Percentiles rank a stretch among this genome's conserved stretches.
Conservation (phyloP, 2,888 invertebrate genomes). For the Schizaphis graminum region DNA sequence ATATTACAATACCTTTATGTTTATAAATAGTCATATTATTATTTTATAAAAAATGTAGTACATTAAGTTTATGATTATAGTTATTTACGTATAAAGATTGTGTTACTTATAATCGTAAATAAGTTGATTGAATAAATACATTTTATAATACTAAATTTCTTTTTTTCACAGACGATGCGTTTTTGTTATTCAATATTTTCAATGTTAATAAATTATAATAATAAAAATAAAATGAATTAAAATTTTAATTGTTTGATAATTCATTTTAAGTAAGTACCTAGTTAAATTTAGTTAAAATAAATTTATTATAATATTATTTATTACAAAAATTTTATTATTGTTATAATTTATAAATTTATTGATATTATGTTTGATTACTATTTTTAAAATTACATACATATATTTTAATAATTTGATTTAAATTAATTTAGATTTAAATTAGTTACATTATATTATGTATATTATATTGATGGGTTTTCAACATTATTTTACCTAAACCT, state of each 20-base stretch:
- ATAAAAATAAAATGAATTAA: not conserved
- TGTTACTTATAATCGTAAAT: not conserved
- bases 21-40: not conserved
- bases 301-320: not conserved
- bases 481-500: not conserved
- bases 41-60: not conserved
- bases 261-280: not conserved
- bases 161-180: constrained; percentile 10
- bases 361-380: not conserved
- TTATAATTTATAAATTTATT: not conserved
- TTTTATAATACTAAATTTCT: not conserved
- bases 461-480: not conserved
- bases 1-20: not conserved
- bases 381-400: not conserved
- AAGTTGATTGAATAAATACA: not conserved
- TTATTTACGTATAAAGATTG: not conserved
- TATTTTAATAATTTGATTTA: not conserved
- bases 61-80: not conserved
- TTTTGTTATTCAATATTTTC: constrained; percentile 19
- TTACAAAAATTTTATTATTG: not conserved
- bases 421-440: not conserved
- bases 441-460: not conserved
- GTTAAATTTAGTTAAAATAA: not conserved
- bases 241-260: not conserved
- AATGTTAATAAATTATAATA: constrained; percentile 28